Evolutionary conservation across 2,888 invertebrate species (phyloP).

Genomic region (Platycheirus rosarum): DNA sequence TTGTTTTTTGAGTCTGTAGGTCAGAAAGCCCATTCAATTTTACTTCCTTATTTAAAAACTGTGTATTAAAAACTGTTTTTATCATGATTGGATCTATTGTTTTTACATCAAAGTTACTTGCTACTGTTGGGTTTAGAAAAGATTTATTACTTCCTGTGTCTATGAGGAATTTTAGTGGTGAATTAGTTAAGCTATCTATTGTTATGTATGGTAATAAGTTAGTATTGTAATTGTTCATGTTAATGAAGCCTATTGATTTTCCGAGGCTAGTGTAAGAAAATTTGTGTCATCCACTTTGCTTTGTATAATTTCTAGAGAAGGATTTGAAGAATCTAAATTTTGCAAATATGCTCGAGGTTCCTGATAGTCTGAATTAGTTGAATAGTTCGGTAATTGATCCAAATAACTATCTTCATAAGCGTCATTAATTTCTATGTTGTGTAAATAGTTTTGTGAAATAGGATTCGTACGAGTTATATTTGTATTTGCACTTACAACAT

Average conservation of each 20-base stretch:
- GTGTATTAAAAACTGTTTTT: constrained; percentile 23
- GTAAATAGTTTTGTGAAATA: constrained; percentile 10
- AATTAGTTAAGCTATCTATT: constrained; percentile 23
- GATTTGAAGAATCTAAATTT: constrained; percentile 12
- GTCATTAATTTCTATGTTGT: constrained; percentile 20
- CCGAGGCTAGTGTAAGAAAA: constrained; percentile 68
- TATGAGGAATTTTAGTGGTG: constrained; percentile 45
- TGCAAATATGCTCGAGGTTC: constrained; percentile 15
- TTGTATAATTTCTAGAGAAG: not conserved
- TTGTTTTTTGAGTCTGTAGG: not conserved
- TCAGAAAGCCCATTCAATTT: constrained; percentile 41
- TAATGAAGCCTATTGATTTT: constrained; percentile 57
- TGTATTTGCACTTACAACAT: too few species aligned
- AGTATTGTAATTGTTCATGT: constrained; percentile 56
- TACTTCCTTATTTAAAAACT: constrained; percentile 22
- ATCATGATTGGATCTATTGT: constrained; percentile 26
- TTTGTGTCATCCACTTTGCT: constrained; percentile 61
- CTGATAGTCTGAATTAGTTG: not conserved
- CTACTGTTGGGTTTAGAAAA: constrained; percentile 50
- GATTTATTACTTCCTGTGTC: constrained; percentile 51
- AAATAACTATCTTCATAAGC: not conserved
- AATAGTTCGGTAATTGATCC: not conserved
- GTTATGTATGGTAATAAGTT: constrained; percentile 43
- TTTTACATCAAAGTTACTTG: constrained; percentile 5
- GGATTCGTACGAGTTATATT: constrained; percentile 16